Percentiles rank a stretch among this genome's conserved stretches.
phyloP scores from a whole-genome alignment of 1,140 invertebrate species.

The Ruditapes philippinarum region DNA sequence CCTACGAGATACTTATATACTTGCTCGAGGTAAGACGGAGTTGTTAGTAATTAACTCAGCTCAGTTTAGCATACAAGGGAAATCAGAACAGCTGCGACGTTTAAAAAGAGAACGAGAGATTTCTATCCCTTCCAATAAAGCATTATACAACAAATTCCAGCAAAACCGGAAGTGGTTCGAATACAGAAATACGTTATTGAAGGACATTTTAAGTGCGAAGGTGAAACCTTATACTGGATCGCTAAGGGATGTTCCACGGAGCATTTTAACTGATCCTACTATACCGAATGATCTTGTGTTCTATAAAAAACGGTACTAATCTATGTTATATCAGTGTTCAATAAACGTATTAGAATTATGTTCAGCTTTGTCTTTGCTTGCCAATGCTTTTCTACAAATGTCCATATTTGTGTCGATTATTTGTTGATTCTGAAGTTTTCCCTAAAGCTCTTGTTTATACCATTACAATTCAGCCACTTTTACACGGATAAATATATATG shows the following conservation, averaged over 20 bases:
- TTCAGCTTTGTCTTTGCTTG: too few relatives aligned
- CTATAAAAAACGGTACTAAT: conserved; percentile 3
- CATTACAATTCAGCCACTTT: too few relatives aligned
- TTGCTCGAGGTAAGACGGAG: conserved; percentile 57
- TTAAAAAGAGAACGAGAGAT: conserved; percentile 38
- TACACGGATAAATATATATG: too few relatives aligned
- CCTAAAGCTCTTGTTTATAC: too few relatives aligned
- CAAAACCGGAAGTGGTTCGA: conserved; percentile 59
- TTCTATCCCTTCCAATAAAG: conserved; percentile 28
- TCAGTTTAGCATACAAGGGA: conserved; percentile 65
- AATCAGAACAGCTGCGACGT: conserved; percentile 33
- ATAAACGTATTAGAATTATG: too few relatives aligned
- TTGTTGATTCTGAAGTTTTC: too few relatives aligned
- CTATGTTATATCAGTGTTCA: too few relatives aligned
- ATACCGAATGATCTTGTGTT: conserved; percentile 47
- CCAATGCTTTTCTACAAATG: too few relatives aligned
- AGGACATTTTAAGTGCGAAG: conserved; percentile 42
- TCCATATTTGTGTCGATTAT: too few relatives aligned
- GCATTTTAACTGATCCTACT: conserved; percentile 2
- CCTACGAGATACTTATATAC: conserved; percentile 56
- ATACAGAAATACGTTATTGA: conserved; percentile 60
- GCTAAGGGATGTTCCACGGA: conserved; percentile 25
- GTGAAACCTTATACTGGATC: background rate
- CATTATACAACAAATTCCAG: conserved; percentile 38
- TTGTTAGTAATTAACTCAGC: conserved; percentile 50